Evolutionary conservation across 2,113 vertebrate species (phyloP).

Genomic region (Oenanthe melanoleuca): DNA sequence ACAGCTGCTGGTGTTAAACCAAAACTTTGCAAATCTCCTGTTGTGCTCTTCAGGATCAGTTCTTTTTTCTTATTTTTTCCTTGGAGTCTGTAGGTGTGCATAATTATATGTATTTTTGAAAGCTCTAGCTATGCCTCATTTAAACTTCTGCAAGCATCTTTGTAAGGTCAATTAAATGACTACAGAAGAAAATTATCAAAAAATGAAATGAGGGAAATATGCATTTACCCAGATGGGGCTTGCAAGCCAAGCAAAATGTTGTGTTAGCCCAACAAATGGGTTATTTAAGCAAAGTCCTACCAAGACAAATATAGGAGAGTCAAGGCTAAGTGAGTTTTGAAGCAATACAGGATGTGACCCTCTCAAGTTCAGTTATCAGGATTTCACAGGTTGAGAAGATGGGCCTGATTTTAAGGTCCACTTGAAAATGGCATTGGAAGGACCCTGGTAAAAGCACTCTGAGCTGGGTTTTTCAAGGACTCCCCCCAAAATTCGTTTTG

Average conservation of each 20-base stretch:
- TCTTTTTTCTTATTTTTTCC: slow-evolving; percentile 63
- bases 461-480: background rate
- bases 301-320: slow-evolving; percentile 75
- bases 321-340: slow-evolving; percentile 58
- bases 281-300: slow-evolving; percentile 72
- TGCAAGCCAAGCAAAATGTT: slow-evolving; percentile 79
- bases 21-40: slow-evolving; percentile 26
- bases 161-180: slow-evolving; percentile 73
- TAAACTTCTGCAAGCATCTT: slow-evolving; percentile 73
- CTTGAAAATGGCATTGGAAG: background rate
- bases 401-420: background rate
- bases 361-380: slow-evolving; percentile 18
- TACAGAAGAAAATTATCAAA: slow-evolving; percentile 69
- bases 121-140: slow-evolving; percentile 69
- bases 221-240: slow-evolving; percentile 64
- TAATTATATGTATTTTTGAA: slow-evolving; percentile 75
- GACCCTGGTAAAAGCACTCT: background rate
- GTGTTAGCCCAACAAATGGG: slow-evolving; percentile 74
- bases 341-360: slow-evolving; percentile 34
- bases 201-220: slow-evolving; percentile 66
- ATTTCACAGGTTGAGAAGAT: background rate
- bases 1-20: background rate
- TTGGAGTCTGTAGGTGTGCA: slow-evolving; percentile 63
- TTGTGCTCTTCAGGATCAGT: slow-evolving; percentile 38
- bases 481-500: background rate